A percentile compares a stretch with the other conserved stretches of the same genome.
These are phyloP conservation scores for Rhadinocentrus ornatus DNA, from an alignment of 2,797 vertebrate species.

Conservation along the genomic window DNA sequence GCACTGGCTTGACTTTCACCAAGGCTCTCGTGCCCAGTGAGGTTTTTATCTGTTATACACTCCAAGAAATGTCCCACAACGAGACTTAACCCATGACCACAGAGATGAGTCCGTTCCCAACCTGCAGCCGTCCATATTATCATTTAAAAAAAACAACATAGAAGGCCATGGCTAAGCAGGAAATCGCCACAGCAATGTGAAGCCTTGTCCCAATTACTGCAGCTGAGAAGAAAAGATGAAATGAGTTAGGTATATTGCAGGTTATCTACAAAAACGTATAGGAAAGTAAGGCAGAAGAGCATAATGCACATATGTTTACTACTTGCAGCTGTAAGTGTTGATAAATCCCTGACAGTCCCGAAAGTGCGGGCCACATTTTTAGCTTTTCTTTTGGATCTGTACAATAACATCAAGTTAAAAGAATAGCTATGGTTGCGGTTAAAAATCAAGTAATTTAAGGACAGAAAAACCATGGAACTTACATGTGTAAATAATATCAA, in stretches of 20 bases:
- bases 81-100: conserved; percentile 35
- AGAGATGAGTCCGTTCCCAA: conserved; percentile 41
- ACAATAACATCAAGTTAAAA: background rate
- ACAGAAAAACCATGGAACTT: background rate
- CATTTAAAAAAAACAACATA: conserved; percentile 91
- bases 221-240: conserved; percentile 74
- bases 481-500: background rate
- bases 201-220: conserved; percentile 93
- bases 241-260: background rate
- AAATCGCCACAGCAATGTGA: conserved; percentile 88
- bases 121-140: conserved; percentile 50
- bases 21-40: conserved; percentile 38
- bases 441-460: background rate
- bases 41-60: conserved; percentile 52
- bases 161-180: conserved; percentile 91
- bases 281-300: background rate
- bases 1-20: conserved; percentile 50
- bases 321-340: background rate
- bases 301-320: background rate
- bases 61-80: conserved; percentile 56
- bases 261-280: conserved; percentile 7
- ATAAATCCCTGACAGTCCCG: too few relatives aligned
- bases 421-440: background rate
- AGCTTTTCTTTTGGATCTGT: too few relatives aligned
- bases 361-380: too few relatives aligned